phyloP scores from a whole-genome alignment of 2,113 vertebrate species.

The Orcinus orca region DNA sequence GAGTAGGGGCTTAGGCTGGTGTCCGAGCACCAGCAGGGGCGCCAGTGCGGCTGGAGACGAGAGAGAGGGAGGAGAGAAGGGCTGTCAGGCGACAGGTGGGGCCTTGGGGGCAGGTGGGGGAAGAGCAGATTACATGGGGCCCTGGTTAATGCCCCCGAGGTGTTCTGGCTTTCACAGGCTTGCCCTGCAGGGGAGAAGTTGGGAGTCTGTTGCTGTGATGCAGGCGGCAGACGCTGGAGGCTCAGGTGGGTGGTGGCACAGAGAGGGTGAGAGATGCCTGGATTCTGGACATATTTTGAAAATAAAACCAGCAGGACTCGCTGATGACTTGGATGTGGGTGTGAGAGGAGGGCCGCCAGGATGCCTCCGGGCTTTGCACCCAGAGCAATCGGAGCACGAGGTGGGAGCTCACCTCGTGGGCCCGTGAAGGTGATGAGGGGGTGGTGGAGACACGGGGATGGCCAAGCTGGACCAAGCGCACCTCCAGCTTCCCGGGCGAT shows the following conservation, averaged over 20 bases:
- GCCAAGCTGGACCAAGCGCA: rapidly evolving
- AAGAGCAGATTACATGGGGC: rapidly evolving
- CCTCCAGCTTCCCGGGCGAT: background rate
- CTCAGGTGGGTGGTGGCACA: rapidly evolving
- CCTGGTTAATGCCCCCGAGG: background rate
- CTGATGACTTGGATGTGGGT: background rate
- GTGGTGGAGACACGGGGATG: background rate
- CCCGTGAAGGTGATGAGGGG: rapidly evolving
- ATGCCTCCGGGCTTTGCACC: rapidly evolving
- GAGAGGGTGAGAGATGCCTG: rapidly evolving
- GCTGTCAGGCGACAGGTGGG: rapidly evolving
- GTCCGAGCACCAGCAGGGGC: rapidly evolving
- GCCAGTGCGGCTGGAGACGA: background rate
- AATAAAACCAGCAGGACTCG: background rate
- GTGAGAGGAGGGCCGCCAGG: rapidly evolving
- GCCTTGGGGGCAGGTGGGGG: background rate
- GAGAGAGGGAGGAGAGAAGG: background rate
- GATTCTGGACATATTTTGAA: background rate
- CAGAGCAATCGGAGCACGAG: rapidly evolving
- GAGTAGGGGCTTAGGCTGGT: background rate
- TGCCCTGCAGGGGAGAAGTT: background rate
- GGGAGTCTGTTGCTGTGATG: rapidly evolving
- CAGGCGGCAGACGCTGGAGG: rapidly evolving
- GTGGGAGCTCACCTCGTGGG: rapidly evolving
- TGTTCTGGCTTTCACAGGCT: background rate